Evolutionary conservation across 1,140 invertebrate genomes (phyloP).

Genomic region (Papilio machaon): DNA sequence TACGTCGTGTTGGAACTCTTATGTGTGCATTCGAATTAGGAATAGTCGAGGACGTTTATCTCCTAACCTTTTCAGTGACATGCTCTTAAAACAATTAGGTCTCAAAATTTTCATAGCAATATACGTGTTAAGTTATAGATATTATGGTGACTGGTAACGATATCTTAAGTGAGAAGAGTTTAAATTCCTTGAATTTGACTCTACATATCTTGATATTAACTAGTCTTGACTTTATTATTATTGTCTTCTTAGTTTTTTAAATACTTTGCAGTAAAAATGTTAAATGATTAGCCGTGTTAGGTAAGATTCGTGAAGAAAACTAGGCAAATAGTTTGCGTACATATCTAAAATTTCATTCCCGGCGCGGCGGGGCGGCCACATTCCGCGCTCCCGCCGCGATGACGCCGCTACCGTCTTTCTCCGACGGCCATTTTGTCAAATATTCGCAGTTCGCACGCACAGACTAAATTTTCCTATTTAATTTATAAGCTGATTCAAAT

Average conservation of each 20-base stretch:
- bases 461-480: constrained; percentile 8
- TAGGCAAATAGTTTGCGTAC: constrained; percentile 35
- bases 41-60: not conserved
- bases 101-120: not conserved
- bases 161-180: no score
- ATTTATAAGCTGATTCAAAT: not conserved
- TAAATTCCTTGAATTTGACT: not conserved
- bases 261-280: not conserved
- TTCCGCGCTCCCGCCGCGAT: constrained; percentile 48
- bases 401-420: constrained; percentile 37
- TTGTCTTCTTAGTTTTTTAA: not conserved
- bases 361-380: constrained; percentile 51
- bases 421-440: constrained; percentile 50
- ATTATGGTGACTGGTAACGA: no score
- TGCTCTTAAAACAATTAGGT: not conserved
- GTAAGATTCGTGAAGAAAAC: constrained; percentile 19
- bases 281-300: not conserved
- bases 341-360: constrained; percentile 46
- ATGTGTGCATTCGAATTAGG: constrained; percentile 1
- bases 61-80: not conserved
- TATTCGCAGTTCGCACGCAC: constrained; percentile 43
- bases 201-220: no score
- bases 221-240: no score
- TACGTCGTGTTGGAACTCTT: constrained; percentile 33
- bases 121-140: no score